Evolutionary conservation across 2,113 vertebrate genomes (phyloP), one percentile per base, ranked within the genome.

Genomic region (Onychorhynchus coronatus): DNA sequence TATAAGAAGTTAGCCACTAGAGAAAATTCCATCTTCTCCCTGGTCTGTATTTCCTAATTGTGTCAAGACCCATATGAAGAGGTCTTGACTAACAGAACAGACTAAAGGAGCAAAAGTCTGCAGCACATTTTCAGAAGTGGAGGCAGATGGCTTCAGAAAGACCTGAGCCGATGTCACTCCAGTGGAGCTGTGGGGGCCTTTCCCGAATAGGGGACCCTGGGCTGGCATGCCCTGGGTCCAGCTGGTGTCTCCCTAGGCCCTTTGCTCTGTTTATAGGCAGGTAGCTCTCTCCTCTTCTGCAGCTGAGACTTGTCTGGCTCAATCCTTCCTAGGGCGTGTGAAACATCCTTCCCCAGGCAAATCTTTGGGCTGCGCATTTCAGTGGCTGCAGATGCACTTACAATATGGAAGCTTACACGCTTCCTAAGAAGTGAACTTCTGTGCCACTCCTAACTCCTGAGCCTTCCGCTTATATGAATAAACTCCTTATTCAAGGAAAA

Each of bases 11-110:
- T 52, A 93, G 56, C 70, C 41, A 61, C 61, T 85, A 1, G 0
- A 96, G 56, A 89, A 88, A 78, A 77, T 92, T 91, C 49, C 61
- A 61, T 68, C 65, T 95, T 68, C 41, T 71, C 84, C 55, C 68
- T 83, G 47, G 44, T 85, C 44, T 86, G 5, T 42, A 14, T 77
- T 96, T 96, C 87, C 85, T 82, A 84, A 92, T 70, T 87, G 37
- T 78, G 66, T 87, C 88, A 85, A 96, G 93, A 91, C 52, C 47
- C 8, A 1, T 33, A 53, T 3, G 61, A 93, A 78, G 47, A 78
- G 41, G 68, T 75, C 49, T 63, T 42, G 61, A 33, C 78, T 91
- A 88, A 91, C 47, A 74, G 27, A 28, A 22, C n/a, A 55, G 75
- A 87, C 27, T 56, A 70, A 75, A 91, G 74, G 46, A 84, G 44